Evolutionary conservation across 2,113 vertebrate genomes (phyloP), one percentile per base, ranked within the genome.

Genomic region (Narcine bancroftii): DNA sequence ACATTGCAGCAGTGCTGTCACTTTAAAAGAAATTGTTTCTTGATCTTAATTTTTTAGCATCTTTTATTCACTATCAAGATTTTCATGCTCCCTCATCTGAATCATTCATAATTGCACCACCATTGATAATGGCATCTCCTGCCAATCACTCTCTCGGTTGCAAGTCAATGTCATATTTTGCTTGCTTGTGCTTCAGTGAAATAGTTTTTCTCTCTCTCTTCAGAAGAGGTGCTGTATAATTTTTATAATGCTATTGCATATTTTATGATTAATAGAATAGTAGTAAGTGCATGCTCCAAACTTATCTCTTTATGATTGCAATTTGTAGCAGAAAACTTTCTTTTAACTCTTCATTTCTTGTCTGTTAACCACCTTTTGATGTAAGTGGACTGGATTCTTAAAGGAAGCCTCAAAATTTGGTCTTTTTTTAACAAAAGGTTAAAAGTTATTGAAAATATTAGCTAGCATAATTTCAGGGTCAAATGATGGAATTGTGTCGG

Each of bases 381-480:
- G 60, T 11, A 21, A 7, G 83, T n/a, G 33, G n/a, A 5, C 85
- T 89, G 85, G 60, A 24, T n/a, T 60, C 85, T 63, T 63, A 39
- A 89, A 39, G n/a, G 33, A 89, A 65, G n/a, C 19, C 21, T 36
- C n/a, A 33, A 33, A 21, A 89, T 65, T 60, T n/a, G 29, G 33
- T n/a, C 50, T 87, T 15, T 39, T 89, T 65, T 63, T 89, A 39
- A 89, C 60, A 65, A 17, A n/a, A 1, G 5, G n/a, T 56, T 85
- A n/a, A 47, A 83, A 83, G 50, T 83, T n/a, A 65, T 89, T 65
- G 3, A n/a, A 89, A 60, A 89, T 39, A 56, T 83, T 83, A n/a
- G n/a, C 33, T 83, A 0, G 29, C 4, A 45, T 45, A 77, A 42
- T 77, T 77, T 19, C 75, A 45, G 2, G 42, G 75, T 77, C 45